A percentile compares a stretch with the other conserved stretches of the same genome.
Evolutionary conservation across 2,797 vertebrate genomes (phyloP).

Genomic region (Sebastes jordani): DNA sequence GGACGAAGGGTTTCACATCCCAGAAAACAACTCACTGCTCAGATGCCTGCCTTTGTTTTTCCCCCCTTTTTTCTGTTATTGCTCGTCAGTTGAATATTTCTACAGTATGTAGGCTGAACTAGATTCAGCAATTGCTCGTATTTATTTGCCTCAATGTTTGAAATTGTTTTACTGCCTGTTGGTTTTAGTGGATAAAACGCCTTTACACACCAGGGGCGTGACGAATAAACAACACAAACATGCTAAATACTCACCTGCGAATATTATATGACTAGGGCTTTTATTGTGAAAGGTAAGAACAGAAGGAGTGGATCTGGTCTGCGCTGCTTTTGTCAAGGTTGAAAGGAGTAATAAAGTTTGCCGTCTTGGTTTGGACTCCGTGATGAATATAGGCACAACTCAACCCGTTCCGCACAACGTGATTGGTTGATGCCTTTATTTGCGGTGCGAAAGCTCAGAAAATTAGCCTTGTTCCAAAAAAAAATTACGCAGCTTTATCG

Average conservation of each 20-base stretch:
- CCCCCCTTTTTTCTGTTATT: conserved; percentile 6
- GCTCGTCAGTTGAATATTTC: conserved; percentile 23
- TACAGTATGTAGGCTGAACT: conserved; percentile 27
- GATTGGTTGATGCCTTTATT: too few species aligned
- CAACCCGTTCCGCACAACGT: too few species aligned
- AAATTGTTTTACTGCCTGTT: background rate
- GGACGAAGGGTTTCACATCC: conserved; percentile 71
- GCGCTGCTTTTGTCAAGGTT: too few species aligned
- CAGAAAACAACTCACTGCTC: conserved; percentile 63
- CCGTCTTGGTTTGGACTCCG: too few species aligned
- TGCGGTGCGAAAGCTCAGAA: too few species aligned
- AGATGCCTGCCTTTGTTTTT: conserved; percentile 53
- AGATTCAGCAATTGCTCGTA: background rate
- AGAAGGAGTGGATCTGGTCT: too few species aligned
- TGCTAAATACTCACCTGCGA: too few species aligned
- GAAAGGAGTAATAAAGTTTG: too few species aligned
- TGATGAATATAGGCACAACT: too few species aligned
- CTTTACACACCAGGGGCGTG: background rate
- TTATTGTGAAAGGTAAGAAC: too few species aligned
- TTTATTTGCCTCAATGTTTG: background rate
- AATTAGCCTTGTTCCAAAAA: accelerated
- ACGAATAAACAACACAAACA: too few species aligned
- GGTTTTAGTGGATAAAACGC: background rate
- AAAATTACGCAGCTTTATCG: accelerated
- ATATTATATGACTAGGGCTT: too few species aligned